These are phyloP conservation scores for Vicugna pacos DNA, from an alignment of 2,113 vertebrate species.

Conservation along the genomic window DNA sequence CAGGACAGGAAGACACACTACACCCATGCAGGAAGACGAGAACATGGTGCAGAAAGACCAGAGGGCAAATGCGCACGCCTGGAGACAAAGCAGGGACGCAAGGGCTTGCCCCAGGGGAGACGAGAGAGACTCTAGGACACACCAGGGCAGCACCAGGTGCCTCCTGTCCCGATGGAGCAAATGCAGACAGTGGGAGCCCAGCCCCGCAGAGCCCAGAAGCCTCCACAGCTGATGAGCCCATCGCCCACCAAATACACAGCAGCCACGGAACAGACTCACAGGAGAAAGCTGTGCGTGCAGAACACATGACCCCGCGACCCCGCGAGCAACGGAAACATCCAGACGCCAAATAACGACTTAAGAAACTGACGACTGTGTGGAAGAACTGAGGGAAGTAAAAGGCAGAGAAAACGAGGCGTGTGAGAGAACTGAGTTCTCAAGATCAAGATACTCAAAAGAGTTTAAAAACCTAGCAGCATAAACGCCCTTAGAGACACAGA, in stretches of 20 bases:
- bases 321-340: fast-evolving
- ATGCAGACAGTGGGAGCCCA: neutral
- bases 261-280: too few species aligned
- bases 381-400: neutral
- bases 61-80: fast-evolving
- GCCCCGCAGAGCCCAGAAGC: neutral
- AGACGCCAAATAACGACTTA: fast-evolving
- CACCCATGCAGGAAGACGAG: fast-evolving
- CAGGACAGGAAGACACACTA: fast-evolving
- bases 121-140: too few species aligned
- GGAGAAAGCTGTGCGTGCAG: neutral
- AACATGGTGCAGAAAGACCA: fast-evolving
- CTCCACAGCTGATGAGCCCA: fast-evolving
- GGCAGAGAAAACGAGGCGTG: fast-evolving
- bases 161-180: neutral
- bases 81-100: neutral
- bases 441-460: neutral
- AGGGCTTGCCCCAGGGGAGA: too few species aligned
- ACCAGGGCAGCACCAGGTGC: too few species aligned
- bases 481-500: neutral
- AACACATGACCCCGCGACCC: fast-evolving
- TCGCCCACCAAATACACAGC: fast-evolving
- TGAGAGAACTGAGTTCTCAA: neutral
- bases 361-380: fast-evolving
- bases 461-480: neutral